Conservation (phyloP, 2,888 invertebrate species). For the Drosophila austrosaltans region DNA sequence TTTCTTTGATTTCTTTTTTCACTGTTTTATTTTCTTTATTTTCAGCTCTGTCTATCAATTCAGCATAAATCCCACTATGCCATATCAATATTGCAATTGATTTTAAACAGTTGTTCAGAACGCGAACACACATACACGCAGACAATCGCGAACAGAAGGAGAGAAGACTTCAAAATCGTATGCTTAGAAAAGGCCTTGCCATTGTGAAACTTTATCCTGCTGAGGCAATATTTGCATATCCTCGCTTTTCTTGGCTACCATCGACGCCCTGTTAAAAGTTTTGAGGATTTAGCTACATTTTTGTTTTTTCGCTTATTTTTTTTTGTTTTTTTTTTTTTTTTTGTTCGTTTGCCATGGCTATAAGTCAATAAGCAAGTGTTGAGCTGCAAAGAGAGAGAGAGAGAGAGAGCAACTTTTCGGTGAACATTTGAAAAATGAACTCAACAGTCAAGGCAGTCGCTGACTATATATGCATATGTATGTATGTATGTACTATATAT, state of each 20-base stretch:
- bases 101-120: constrained; percentile 70
- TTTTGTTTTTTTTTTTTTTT: constrained; percentile 44
- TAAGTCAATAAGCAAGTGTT: constrained; percentile 74
- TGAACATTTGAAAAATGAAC: constrained; percentile 63
- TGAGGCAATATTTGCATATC: constrained; percentile 67
- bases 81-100: constrained; percentile 73
- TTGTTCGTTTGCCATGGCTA: constrained; percentile 44
- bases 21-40: not conserved
- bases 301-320: not conserved
- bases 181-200: constrained; percentile 43
- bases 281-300: constrained; percentile 46
- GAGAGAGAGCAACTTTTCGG: constrained; percentile 37
- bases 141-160: constrained; percentile 42
- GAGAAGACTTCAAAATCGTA: constrained; percentile 35
- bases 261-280: constrained; percentile 44
- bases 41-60: constrained; percentile 1
- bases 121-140: constrained; percentile 14
- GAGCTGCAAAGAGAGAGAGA: constrained; percentile 64
- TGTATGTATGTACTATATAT: not conserved
- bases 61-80: constrained; percentile 43
- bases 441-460: constrained; percentile 41
- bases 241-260: constrained; percentile 37
- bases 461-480: not conserved
- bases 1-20: not conserved
- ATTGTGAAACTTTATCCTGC: constrained; percentile 59